Evolutionary conservation across 2,888 invertebrate species (phyloP).

Genomic region (Coelogynopora nodosa): DNA sequence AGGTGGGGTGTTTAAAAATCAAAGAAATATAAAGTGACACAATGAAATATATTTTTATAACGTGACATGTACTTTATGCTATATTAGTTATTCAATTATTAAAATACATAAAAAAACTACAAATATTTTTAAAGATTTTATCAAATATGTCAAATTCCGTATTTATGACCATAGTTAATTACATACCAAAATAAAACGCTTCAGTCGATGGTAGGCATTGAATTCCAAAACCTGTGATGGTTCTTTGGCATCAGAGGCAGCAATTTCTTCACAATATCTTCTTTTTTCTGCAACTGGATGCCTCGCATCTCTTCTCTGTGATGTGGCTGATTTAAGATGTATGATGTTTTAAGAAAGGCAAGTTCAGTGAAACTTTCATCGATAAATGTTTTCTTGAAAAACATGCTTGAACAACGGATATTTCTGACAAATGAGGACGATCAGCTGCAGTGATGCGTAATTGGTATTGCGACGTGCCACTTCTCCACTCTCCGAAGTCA

Average conservation of each 20-base stretch:
- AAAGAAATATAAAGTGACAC: too few relatives aligned
- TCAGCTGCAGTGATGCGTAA: constrained; percentile 20
- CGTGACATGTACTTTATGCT: not conserved
- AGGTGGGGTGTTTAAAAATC: too few relatives aligned
- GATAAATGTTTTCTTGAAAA: constrained; percentile 8
- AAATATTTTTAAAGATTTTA: too few relatives aligned
- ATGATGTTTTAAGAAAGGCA: not conserved
- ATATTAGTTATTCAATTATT: too few relatives aligned
- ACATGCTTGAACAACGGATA: constrained; percentile 25
- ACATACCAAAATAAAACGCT: not conserved
- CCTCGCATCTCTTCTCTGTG: constrained; percentile 15
- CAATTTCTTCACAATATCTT: constrained; percentile 40
- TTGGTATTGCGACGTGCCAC: constrained; percentile 37
- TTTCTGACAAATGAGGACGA: constrained; percentile 17
- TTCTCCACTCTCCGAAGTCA: constrained; percentile 33
- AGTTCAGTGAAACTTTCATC: constrained; percentile 16
- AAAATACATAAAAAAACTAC: too few relatives aligned
- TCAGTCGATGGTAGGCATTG: not conserved
- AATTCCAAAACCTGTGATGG: not conserved
- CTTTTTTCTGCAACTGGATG: constrained; percentile 34
- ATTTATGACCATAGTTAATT: too few relatives aligned
- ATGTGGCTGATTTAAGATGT: not conserved
- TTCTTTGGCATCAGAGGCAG: constrained; percentile 42
- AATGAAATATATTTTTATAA: not conserved
- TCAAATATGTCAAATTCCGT: too few relatives aligned